Conservation (phyloP, 2,113 vertebrate genomes). For the Istiophorus platypterus region DNA sequence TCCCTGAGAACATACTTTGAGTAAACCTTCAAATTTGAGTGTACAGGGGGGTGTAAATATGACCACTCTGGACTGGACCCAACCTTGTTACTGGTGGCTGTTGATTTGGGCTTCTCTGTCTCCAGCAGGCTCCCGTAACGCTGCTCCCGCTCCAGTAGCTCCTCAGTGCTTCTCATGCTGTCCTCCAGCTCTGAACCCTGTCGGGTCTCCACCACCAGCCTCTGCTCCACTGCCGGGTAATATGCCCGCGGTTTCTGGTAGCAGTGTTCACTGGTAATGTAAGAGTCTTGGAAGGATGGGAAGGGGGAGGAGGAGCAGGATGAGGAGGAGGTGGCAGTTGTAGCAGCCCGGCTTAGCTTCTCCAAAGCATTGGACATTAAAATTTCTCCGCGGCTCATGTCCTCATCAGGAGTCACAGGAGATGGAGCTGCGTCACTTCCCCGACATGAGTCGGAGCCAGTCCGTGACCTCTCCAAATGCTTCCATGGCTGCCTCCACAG, state of each 20-base stretch:
- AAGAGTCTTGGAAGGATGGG: slow-evolving; percentile 91
- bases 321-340: slow-evolving; percentile 66
- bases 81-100: slow-evolving; percentile 87
- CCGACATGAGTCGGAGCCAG: slow-evolving; percentile 74
- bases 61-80: background rate
- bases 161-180: slow-evolving; percentile 88
- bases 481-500: slow-evolving; percentile 97
- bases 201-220: slow-evolving; percentile 93
- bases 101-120: slow-evolving; percentile 84
- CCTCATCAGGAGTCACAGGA: slow-evolving; percentile 70
- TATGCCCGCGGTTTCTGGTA: slow-evolving; percentile 97
- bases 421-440: slow-evolving; percentile 65
- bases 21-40: background rate
- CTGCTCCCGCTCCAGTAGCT: slow-evolving; percentile 85
- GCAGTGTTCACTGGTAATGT: slow-evolving; percentile 97
- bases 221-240: slow-evolving; percentile 94
- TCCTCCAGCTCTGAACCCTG: slow-evolving; percentile 89
- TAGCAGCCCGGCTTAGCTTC: slow-evolving; percentile 86
- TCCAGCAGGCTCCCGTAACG: slow-evolving; percentile 88
- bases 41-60: background rate
- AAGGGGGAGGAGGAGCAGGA: slow-evolving; percentile 73
- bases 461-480: slow-evolving; percentile 85
- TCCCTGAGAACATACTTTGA: no score
- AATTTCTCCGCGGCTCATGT: slow-evolving; percentile 76
- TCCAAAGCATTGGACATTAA: slow-evolving; percentile 75